Conservation (phyloP, 1,140 invertebrate genomes). For the Drosophila guanche region DNA sequence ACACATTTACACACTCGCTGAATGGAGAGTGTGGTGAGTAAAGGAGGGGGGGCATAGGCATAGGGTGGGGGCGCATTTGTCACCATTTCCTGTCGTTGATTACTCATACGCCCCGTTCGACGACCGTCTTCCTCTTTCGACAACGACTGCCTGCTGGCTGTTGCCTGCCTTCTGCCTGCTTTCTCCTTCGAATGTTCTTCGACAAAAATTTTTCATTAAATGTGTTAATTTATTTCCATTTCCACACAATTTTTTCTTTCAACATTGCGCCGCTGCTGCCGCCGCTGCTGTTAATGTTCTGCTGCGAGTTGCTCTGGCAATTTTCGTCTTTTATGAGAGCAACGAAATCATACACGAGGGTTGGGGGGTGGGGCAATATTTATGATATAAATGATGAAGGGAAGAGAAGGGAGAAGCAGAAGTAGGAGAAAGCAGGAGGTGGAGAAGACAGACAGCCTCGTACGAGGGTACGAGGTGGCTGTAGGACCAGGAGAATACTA, state of each 20-base stretch:
- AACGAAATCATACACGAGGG: constrained; percentile 37
- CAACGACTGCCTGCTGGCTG: background rate
- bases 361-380: constrained; percentile 24
- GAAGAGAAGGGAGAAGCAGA: background rate
- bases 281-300: background rate
- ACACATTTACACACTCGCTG: constrained; percentile 65
- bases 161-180: constrained; percentile 17
- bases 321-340: constrained; percentile 47
- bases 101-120: constrained; percentile 77
- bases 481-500: background rate
- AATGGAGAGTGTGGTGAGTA: background rate
- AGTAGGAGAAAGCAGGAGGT: constrained; percentile 1
- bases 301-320: constrained; percentile 7
- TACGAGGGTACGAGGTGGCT: no score
- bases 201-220: constrained; percentile 75
- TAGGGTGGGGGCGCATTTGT: constrained; percentile 56
- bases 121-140: constrained; percentile 25
- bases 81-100: constrained; percentile 80
- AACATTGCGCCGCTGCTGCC: constrained; percentile 35
- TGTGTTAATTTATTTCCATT: constrained; percentile 81
- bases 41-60: constrained; percentile 36
- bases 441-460: background rate
- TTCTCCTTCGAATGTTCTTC: constrained; percentile 28
- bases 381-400: constrained; percentile 44
- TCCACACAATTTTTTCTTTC: constrained; percentile 67